Conservation (phyloP, 2,888 invertebrate species). For the Melieria picta region DNA sequence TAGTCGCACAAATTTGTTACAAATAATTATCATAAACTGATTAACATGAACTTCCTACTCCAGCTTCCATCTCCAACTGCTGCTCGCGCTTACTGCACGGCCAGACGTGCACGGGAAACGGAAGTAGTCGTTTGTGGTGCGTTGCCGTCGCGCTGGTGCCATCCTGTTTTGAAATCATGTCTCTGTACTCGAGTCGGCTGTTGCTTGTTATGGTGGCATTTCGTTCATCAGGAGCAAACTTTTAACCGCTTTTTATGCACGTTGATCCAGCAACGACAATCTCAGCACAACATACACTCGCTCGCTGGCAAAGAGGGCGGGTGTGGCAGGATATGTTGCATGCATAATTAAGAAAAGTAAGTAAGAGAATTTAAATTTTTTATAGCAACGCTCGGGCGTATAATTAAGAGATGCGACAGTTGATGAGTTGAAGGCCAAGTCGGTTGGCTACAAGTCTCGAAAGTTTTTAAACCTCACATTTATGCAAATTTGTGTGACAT, state of each 20-base stretch:
- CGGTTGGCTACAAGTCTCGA: conserved; percentile 31
- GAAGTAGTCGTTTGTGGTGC: conserved; percentile 45
- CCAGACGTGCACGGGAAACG: conserved; percentile 40
- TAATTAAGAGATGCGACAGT: conserved; percentile 25
- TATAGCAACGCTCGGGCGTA: conserved; percentile 14
- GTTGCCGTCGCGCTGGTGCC: no score
- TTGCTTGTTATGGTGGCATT: conserved; percentile 19
- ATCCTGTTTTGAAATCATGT: no score
- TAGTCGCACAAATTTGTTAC: conserved; percentile 59
- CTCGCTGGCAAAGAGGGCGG: neutral
- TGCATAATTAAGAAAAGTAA: conserved; percentile 30
- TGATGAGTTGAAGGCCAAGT: neutral
- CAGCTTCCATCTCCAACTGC: neutral
- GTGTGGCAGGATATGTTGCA: conserved; percentile 22
- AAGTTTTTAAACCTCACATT: conserved; percentile 36
- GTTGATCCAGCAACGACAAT: conserved; percentile 48
- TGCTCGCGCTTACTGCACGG: neutral
- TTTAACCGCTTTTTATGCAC: conserved; percentile 62
- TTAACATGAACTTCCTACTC: conserved; percentile 57
- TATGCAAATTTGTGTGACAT: conserved; percentile 20
- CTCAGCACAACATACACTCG: conserved; percentile 46
- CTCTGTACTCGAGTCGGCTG: neutral
- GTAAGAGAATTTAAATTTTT: conserved; percentile 19
- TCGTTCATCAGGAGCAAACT: conserved; percentile 53
- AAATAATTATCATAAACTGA: conserved; percentile 67